Percentiles rank a stretch among this genome's conserved stretches.
phyloP scores from a whole-genome alignment of 2,888 invertebrate species.

The Sisyra terminalis region DNA sequence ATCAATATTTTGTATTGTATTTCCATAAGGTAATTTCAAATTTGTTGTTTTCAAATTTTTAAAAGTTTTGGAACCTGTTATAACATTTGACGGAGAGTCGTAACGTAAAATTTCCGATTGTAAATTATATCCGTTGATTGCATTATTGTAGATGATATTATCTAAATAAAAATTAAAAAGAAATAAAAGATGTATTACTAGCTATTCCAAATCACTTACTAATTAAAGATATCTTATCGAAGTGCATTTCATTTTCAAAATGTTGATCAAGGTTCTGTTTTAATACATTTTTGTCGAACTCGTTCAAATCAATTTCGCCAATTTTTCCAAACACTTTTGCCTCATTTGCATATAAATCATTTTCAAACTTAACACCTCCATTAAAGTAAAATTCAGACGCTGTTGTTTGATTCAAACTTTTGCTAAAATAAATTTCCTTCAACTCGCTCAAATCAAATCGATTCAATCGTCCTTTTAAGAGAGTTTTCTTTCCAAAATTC shows the following conservation, averaged over 20 bases:
- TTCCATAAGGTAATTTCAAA: slow-evolving; percentile 20
- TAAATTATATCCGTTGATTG: slow-evolving; percentile 33
- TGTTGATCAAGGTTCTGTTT: slow-evolving; percentile 26
- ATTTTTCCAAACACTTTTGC: slow-evolving; percentile 21
- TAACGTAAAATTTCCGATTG: slow-evolving; percentile 31
- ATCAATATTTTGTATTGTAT: slow-evolving; percentile 27
- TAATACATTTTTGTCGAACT: slow-evolving; percentile 26
- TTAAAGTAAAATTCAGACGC: slow-evolving; percentile 26
- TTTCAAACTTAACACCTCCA: slow-evolving; percentile 23
- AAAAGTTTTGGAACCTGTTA: slow-evolving; percentile 28
- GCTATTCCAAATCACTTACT: background rate
- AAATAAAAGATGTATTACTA: background rate
- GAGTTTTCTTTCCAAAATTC: slow-evolving; percentile 19
- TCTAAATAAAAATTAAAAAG: slow-evolving; percentile 7
- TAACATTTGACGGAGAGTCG: slow-evolving; percentile 23
- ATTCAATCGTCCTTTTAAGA: slow-evolving; percentile 25
- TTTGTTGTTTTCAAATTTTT: slow-evolving; percentile 22
- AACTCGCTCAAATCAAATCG: slow-evolving; percentile 28
- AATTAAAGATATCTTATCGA: slow-evolving; percentile 10
- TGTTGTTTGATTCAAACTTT: slow-evolving; percentile 29
- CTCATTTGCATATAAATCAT: slow-evolving; percentile 20
- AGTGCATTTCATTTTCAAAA: slow-evolving; percentile 16
- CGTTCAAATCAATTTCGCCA: slow-evolving; percentile 23
- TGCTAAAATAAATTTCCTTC: slow-evolving; percentile 33
- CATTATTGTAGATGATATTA: slow-evolving; percentile 12